Base-by-base conservation (phyloP, 2,113 vertebrate species). In the Poeciliopsis turrubarensis region DNA sequence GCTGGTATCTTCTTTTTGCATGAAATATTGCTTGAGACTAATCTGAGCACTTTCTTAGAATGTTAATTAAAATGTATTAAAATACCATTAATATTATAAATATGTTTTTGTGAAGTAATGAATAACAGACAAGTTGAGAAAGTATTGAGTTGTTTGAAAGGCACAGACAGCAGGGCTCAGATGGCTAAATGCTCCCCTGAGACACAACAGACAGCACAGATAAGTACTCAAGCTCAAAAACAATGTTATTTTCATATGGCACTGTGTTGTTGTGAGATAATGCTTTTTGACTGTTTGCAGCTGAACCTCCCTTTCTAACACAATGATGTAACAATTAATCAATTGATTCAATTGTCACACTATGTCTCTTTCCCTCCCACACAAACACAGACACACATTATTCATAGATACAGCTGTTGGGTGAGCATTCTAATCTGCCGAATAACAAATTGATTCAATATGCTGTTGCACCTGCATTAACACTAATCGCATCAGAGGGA, bases 141-240 rank as follows among this genome's bases (percentile, higher is more conserved):
- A 88, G 81, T 60, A 22, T 27, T 47, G 76, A 69, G 51, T 39
- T 60, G 30, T 65, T 68, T 80, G 67, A 79, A 75, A 70, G 68
- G 81, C 70, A 73, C 64, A 79, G 73, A 84, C 73, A 81, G 68
- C 67, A 54, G 81, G 84, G 75, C 85, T 87, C 90, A 89, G 88
- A 85, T 92, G 91, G 86, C 79, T 51, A 29, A 68, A 78, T 72
- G 73, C 66, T 44, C 88, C 79, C 88, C 66, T 65, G 81, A 69
- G 88, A 41, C 75, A 72, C 72, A 30, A 75, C 41, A 61, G 29
- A 78, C 44, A 73, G 34, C 26, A 37, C 71, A 71, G 19, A 69
- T 22, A 68, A 64, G 57, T 60, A 73, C 32, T 17, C n/a, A 62
- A 41, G 14, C 26, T 54, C 2, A 60, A 10, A 30, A 34, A 47